Base-by-base conservation (phyloP, 2,797 vertebrate species). In the Fundulus diaphanus region DNA sequence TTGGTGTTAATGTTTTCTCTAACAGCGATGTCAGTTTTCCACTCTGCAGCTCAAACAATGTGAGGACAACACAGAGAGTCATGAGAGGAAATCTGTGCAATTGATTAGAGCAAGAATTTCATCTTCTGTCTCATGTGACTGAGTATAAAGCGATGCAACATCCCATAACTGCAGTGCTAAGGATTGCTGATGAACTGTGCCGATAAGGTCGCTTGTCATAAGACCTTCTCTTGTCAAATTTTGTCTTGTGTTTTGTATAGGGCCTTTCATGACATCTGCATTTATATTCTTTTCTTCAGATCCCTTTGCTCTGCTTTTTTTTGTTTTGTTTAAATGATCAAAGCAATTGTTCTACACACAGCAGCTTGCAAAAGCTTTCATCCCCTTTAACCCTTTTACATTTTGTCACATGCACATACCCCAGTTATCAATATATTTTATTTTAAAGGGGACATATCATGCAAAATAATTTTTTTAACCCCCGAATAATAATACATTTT, bases 131-230 rank as follows among this genome's bases (percentile, higher is more conserved):
- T 42, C 73, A 74, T 89, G 77, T 78, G 70, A 74, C 72, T 85
- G 68, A 49, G 54, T 79, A 68, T 72, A 48, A 74, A 52, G 77
- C 16, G 54, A 20, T 75, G 80, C 76, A 79, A 70, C 78, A 85
- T 90, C 80, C 82, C 83, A 82, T 61, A 80, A 90, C 80, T 75
- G 52, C 78, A 78, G 67, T 67, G 63, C 79, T 87, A 78, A 89
- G 82, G 80, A 79, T 88, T 85, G 90, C 85, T 88, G 87, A 92
- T 91, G 90, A 76, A 46, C 71, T 52, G 75, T 78, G 82, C 82
- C 78, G 77, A 83, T 42, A 67, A 61, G 72, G 80, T 52, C 79
- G 71, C 52, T 40, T 77, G 82, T 91, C 90, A 92, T 82, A n/a
- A 89, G 92, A 91, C 77, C 54, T 63, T 75, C 68, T 48, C 18